Percentiles rank a stretch among this genome's conserved stretches.
phyloP scores from a whole-genome alignment of 2,888 invertebrate species.

The Drosophila planitibia region DNA sequence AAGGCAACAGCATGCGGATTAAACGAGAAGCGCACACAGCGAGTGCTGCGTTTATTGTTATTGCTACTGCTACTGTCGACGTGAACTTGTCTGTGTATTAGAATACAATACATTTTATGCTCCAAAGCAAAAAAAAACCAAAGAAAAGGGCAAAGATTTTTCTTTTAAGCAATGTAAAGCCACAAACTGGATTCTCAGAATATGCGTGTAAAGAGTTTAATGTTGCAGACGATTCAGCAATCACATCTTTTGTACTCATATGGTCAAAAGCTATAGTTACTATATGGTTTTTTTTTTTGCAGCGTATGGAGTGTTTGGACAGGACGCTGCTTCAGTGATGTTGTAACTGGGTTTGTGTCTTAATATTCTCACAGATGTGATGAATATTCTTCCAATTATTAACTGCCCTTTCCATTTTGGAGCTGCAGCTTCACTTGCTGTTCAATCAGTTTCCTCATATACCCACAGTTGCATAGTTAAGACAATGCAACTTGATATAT shows the following conservation, averaged over 20 bases:
- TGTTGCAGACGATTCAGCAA: background rate
- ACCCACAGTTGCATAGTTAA: background rate
- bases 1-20: conserved; percentile 41
- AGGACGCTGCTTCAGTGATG: background rate
- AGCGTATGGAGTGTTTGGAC: background rate
- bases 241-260: background rate
- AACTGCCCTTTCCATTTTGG: background rate
- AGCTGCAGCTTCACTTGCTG: background rate
- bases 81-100: conserved; percentile 10
- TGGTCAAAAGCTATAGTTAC: background rate
- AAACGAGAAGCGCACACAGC: conserved; percentile 30
- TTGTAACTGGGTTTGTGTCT: background rate
- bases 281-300: background rate
- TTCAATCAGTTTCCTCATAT: background rate
- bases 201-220: background rate
- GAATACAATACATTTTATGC: conserved; percentile 22
- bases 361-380: background rate
- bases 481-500: background rate
- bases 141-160: conserved; percentile 19
- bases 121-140: conserved; percentile 1
- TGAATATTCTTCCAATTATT: background rate
- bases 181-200: background rate
- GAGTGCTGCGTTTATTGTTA: conserved; percentile 50
- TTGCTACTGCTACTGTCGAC: conserved; percentile 12
- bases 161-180: background rate